Evolutionary conservation across 1,140 invertebrate species (phyloP), one percentile per base, ranked within the genome.

Genomic region (Drosophila mauritiana): DNA sequence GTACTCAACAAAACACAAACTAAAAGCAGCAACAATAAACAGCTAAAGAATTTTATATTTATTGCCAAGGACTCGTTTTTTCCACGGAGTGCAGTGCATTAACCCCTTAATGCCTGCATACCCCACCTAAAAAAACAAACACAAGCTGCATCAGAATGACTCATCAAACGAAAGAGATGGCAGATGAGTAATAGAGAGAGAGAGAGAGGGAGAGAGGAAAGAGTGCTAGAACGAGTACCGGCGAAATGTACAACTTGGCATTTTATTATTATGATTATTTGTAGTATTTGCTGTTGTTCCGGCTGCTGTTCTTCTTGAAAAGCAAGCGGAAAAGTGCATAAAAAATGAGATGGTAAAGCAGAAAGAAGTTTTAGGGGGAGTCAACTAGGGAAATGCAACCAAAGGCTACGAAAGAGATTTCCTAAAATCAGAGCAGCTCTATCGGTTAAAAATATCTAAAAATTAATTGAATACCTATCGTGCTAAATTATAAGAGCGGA

Each of bases 181-280:
- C 43, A 61, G 15, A 25, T 40, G 48, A 51, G 31, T 10, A 36
- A 40, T 34, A 42, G 56, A 34, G 25, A 27, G 56, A 61, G 51
- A 22, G n/a, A 3, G 55, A 25, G 48, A 59, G 40, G 54, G 69
- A 31, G 27, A 57, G 45, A 17, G n/a, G 55, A 20, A 52, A 72
- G 40, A 49, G 69, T 45, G 51, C 70, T 56, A 57, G 58, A 61
- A 49, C 43, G 73, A 54, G 59, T 70, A 79, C 49, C 64, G 34
- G 68, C 68, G 51, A 81, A 85, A 86, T 86, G 84, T 83, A 88
- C 72, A 89, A 88, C 84, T 88, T 88, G 83, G 84, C 79, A 86
- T 89, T 88, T 88, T 88, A 88, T 88, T 88, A 88, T 88, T 88
- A 88, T 83, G 83, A 88, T 88, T 88, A 88, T 88, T 83, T 88